Evolutionary conservation across 2,797 vertebrate species (phyloP).

Genomic region (Ctenochaetus hawaiiensis): DNA sequence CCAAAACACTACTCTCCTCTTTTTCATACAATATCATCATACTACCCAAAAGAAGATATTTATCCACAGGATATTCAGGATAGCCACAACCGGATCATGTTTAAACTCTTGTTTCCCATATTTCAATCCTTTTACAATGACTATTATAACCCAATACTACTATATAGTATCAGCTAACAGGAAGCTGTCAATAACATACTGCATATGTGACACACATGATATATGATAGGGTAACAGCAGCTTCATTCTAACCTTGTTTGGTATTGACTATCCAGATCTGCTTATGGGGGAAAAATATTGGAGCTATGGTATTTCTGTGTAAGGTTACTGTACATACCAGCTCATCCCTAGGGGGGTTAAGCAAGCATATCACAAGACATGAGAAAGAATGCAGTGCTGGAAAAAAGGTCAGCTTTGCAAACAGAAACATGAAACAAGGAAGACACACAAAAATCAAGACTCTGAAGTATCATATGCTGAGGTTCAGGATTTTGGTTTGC

Average conservation of each 20-base stretch:
- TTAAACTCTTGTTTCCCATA: constrained; percentile 67
- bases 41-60: constrained; percentile 51
- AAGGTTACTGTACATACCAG: constrained; percentile 65
- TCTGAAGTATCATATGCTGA: constrained; percentile 34
- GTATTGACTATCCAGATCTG: constrained; percentile 71
- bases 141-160: constrained; percentile 59
- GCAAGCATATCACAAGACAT: constrained; percentile 41
- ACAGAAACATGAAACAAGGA: constrained; percentile 46
- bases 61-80: constrained; percentile 58
- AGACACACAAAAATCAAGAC: constrained; percentile 24
- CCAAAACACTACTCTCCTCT: constrained; percentile 60
- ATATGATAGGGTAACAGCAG: constrained; percentile 75
- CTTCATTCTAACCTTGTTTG: constrained; percentile 63
- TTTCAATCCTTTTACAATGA: constrained; percentile 62
- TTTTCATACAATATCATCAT: constrained; percentile 65
- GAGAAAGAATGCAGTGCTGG: constrained; percentile 50
- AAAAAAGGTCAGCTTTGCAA: constrained; percentile 30
- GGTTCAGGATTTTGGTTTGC: constrained; percentile 28
- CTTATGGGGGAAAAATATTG: constrained; percentile 58
- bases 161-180: constrained; percentile 66
- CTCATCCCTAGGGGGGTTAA: constrained; percentile 57
- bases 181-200: constrained; percentile 71
- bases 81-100: constrained; percentile 66
- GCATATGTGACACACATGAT: constrained; percentile 68
- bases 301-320: constrained; percentile 60